phyloP scores from a whole-genome alignment of 2,888 invertebrate species.

The Vanessa cardui region DNA sequence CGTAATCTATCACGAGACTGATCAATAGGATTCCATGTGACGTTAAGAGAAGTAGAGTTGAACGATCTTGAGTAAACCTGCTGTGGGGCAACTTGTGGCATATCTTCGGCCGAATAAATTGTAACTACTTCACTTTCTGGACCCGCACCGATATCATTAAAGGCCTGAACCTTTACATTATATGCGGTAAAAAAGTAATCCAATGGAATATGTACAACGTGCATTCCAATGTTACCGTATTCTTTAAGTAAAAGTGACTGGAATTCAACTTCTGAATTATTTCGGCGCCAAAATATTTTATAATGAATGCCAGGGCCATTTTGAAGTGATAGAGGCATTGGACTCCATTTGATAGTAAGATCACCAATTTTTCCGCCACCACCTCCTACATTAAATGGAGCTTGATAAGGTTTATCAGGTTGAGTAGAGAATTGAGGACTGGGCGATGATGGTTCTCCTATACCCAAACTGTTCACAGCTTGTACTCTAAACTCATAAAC shows the following conservation, averaged over 20 bases:
- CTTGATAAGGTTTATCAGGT: conserved; percentile 89
- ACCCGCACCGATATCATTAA: conserved; percentile 91
- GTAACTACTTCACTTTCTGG: conserved; percentile 89
- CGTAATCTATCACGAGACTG: conserved; percentile 91
- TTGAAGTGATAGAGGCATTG: conserved; percentile 89
- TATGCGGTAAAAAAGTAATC: conserved; percentile 92
- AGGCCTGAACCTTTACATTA: conserved; percentile 92
- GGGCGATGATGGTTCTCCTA: conserved; percentile 90
- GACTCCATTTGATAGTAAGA: conserved; percentile 94
- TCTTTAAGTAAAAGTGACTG: conserved; percentile 87
- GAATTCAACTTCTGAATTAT: conserved; percentile 88
- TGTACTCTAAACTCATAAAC: conserved; percentile 94
- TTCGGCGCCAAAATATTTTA: conserved; percentile 93
- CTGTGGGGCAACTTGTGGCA: conserved; percentile 95
- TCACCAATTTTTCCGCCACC: conserved; percentile 98
- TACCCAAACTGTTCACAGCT: conserved; percentile 93
- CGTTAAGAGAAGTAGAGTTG: conserved; percentile 96
- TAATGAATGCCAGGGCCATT: conserved; percentile 96
- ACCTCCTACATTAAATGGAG: conserved; percentile 92
- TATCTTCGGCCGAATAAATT: conserved; percentile 94
- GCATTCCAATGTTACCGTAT: conserved; percentile 89
- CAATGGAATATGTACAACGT: conserved; percentile 88
- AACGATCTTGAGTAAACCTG: conserved; percentile 89
- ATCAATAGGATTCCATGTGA: conserved; percentile 94
- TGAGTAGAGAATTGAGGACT: conserved; percentile 94